Evolutionary conservation across 2,113 vertebrate genomes (phyloP).

Genomic region (Epinephelus fuscoguttatus): DNA sequence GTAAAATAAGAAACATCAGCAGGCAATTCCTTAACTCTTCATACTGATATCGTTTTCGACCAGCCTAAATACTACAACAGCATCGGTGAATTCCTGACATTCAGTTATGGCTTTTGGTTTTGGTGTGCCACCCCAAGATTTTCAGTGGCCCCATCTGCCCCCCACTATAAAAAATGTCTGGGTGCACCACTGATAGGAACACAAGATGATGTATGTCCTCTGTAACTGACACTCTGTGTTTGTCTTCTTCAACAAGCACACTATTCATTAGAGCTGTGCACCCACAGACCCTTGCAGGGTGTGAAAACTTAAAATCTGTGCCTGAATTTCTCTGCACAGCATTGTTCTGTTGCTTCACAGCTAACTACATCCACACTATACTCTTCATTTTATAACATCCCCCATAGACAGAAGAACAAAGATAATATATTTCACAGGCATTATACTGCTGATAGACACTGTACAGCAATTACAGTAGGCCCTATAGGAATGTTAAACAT

Average conservation of each 20-base stretch:
- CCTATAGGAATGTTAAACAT: not conserved
- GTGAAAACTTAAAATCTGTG: not conserved
- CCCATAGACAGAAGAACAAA: not conserved
- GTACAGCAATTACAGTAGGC: not conserved
- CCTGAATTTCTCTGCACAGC: not conserved
- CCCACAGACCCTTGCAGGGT: constrained; percentile 20
- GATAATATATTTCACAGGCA: not conserved
- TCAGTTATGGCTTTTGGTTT: no score
- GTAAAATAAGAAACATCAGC: no score
- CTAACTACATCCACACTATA: not conserved
- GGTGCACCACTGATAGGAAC: not conserved
- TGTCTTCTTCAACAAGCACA: not conserved
- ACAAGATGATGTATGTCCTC: not conserved
- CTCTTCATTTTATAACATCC: not conserved
- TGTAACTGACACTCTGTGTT: not conserved
- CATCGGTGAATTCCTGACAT: no score
- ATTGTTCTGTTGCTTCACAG: not conserved
- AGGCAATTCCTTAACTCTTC: no score
- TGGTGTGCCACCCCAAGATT: no score
- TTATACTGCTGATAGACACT: not conserved
- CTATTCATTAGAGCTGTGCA: not conserved
- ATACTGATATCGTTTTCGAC: no score
- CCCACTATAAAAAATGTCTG: no score
- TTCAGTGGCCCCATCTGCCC: no score
- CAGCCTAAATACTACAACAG: no score